phyloP scores from a whole-genome alignment of 1,140 invertebrate genomes.

The Pararge aegeria region DNA sequence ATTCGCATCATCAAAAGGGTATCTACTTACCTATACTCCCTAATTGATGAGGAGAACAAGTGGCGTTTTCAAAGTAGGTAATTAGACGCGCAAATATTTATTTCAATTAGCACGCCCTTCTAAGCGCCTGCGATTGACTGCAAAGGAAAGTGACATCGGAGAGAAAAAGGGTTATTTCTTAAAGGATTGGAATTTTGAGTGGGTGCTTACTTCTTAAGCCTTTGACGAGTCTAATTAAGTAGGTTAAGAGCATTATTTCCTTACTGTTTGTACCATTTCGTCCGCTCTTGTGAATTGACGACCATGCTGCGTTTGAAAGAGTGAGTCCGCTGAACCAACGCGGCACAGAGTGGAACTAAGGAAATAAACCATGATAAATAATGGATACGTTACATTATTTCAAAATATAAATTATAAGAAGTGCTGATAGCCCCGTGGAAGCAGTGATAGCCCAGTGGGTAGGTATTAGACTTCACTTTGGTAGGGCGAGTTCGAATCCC shows the following conservation, averaged over 20 bases:
- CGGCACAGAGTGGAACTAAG: too few species aligned
- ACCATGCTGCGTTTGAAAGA: too few species aligned
- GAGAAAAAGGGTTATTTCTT: slow-evolving; percentile 70
- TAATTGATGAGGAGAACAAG: slow-evolving; percentile 58
- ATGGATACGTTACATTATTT: too few species aligned
- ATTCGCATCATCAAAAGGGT: not conserved
- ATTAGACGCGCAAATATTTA: slow-evolving; percentile 75
- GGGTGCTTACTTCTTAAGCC: slow-evolving; percentile 57
- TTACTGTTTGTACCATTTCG: slow-evolving; percentile 19
- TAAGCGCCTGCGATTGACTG: slow-evolving; percentile 61
- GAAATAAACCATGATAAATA: too few species aligned
- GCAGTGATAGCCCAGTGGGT: too few species aligned
- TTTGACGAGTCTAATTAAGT: slow-evolving; percentile 69
- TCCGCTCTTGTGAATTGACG: not conserved
- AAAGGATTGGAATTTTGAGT: slow-evolving; percentile 54
- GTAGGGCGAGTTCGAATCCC: too few species aligned
- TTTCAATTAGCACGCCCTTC: slow-evolving; percentile 66
- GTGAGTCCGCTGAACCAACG: too few species aligned
- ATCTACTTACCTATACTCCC: not conserved
- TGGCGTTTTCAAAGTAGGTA: slow-evolving; percentile 60
- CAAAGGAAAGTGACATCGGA: slow-evolving; percentile 68
- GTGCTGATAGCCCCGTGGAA: too few species aligned
- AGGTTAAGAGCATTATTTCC: slow-evolving; percentile 30
- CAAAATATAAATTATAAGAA: too few species aligned
- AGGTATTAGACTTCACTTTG: too few species aligned